Percentiles rank a stretch among this genome's conserved stretches.
These are phyloP conservation scores for Aurelia aurita DNA, from an alignment of 30 jellyfish, hydroid and myxozoan genomes.

Conservation along the genomic window DNA sequence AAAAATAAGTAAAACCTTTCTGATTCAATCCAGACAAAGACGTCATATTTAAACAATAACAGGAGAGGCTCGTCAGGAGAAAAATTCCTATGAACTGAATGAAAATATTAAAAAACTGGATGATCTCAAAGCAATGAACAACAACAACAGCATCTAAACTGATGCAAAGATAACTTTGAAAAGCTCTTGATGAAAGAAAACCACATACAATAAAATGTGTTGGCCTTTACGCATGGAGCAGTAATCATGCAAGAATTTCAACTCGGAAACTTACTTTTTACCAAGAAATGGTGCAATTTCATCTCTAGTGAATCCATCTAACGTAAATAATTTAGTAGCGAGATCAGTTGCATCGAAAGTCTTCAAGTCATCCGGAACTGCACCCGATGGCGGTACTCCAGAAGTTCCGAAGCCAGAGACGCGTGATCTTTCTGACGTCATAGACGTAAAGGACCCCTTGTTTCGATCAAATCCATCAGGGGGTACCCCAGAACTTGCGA, in stretches of 20 bases:
- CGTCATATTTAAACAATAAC: too few species aligned
- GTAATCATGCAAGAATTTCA: not conserved
- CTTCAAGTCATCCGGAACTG: slow-evolving; percentile 54
- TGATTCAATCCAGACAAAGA: too few species aligned
- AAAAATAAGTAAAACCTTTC: too few species aligned
- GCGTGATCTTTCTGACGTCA: slow-evolving; percentile 36
- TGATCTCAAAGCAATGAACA: too few species aligned
- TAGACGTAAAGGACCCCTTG: slow-evolving; percentile 41
- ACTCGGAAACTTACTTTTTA: slow-evolving; percentile 78
- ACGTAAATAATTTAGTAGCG: slow-evolving; percentile 86
- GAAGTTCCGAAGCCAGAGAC: slow-evolving; percentile 15
- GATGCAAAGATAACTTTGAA: too few species aligned
- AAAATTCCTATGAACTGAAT: too few species aligned
- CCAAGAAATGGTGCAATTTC: slow-evolving; percentile 98
- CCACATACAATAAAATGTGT: too few species aligned
- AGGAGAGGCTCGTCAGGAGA: too few species aligned
- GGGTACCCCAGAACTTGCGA: not conserved
- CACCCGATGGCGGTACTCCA: slow-evolving; percentile 14
- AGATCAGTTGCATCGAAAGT: slow-evolving; percentile 86
- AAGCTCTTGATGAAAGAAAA: too few species aligned
- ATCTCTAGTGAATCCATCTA: slow-evolving; percentile 83
- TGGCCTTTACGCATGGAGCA: too few species aligned
- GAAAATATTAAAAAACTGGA: too few species aligned
- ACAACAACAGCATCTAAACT: too few species aligned
- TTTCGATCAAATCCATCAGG: slow-evolving; percentile 5